Base-by-base conservation (phyloP, 30 jellyfish, hydroid and myxozoan species). In the Aurelia coerulea region DNA sequence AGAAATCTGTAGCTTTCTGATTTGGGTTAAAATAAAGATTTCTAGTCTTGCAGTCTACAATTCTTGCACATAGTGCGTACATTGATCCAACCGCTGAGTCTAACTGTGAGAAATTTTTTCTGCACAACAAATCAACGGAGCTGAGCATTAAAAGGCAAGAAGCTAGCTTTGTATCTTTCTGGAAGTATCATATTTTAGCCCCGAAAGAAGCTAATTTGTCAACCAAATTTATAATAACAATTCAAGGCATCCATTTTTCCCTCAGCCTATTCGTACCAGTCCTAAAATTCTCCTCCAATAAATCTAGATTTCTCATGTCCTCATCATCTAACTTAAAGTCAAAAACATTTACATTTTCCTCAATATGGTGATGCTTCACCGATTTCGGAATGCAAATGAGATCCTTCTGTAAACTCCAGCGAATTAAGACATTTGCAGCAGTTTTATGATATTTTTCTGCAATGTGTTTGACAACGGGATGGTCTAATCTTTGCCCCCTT, bases 361-460 rank as follows among this genome's bases (percentile, higher is more conserved):
- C 32, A 1, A 89, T 89, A n/a, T 74, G 97, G 3, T 62, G 68
- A 17, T 74, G 76, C 34, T 73, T 81, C n/a, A 81, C 90, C 10
- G 97, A 89, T 59, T 82, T 89, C 1, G 97, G 97, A 18, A 89
- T 81, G 76, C 89, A 73, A 10, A 89, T 76, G 65, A 80, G 62
- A 13, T 68, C 90, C n/a, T 53, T 89, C 76, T 89, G 97, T 68
- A 89, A 60, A 23, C 91, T 54, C 97, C 97, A 89, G 9, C 97
- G 88, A 17, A 89, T 19, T 18, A 81, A 60, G 3, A 89, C 78
- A 53, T 89, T 64, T 8, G 97, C 86, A 2, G 82, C 29, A 29
- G 86, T 81, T 64, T 89, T 89, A 3, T 46, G 49, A 35, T 73
- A 79, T 65, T 80, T 89, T 23, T 65, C 39, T 35, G 97, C 93